These are phyloP conservation scores for Apamea anceps DNA, from an alignment of 2,888 invertebrate genomes.

Conservation along the genomic window DNA sequence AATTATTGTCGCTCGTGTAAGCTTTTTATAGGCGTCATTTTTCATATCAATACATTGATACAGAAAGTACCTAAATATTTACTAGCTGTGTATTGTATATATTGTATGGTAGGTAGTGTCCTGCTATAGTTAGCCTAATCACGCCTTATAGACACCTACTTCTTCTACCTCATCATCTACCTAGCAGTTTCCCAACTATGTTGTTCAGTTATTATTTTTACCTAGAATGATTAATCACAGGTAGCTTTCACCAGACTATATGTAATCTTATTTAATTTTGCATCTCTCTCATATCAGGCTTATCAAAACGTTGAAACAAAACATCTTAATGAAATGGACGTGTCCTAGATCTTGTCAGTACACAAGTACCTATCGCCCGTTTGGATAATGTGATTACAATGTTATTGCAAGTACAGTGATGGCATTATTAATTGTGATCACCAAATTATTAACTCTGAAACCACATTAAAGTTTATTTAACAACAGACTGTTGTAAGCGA, in stretches of 20 bases:
- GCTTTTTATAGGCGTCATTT: too few species aligned
- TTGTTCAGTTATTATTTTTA: not conserved
- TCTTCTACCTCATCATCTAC: not conserved
- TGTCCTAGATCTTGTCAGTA: not conserved
- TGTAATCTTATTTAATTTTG: not conserved
- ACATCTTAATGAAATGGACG: not conserved
- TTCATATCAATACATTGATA: not conserved
- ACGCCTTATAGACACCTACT: not conserved
- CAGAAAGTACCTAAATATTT: not conserved
- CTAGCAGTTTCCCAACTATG: not conserved
- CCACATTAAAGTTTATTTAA: not conserved
- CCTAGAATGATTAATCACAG: not conserved
- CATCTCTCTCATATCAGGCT: not conserved
- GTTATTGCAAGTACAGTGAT: not conserved
- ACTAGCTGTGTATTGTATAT: too few species aligned
- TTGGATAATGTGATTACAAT: not conserved
- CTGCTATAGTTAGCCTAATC: not conserved
- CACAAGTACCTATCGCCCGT: not conserved
- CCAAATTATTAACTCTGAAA: not conserved
- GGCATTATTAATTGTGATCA: too few species aligned
- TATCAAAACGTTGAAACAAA: not conserved
- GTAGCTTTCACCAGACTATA: too few species aligned
- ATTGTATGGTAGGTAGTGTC: not conserved
- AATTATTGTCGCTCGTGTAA: too few species aligned
- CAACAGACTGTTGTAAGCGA: slow-evolving; percentile 15